These are phyloP conservation scores for Dendrocopos noguchii DNA, from an alignment of 2,113 vertebrate species.

Conservation along the genomic window DNA sequence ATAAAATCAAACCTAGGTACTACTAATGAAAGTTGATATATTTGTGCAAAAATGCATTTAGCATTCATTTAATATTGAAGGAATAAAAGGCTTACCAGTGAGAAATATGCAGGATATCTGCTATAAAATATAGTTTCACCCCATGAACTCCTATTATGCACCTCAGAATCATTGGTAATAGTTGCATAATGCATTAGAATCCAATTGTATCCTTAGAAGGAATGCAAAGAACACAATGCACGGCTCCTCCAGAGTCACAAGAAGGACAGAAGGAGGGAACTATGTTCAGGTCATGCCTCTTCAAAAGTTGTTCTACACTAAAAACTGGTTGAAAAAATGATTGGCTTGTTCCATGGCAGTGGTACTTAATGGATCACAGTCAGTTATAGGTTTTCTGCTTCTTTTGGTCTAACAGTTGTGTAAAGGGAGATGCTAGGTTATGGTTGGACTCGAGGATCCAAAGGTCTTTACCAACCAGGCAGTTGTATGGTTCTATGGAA, in stretches of 20 bases:
- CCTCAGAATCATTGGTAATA: neutral
- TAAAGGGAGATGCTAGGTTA: no score
- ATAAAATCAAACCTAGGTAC: neutral
- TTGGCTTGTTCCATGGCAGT: no score
- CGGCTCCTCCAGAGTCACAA: neutral
- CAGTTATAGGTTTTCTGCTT: no score
- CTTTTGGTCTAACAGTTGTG: no score
- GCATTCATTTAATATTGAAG: neutral
- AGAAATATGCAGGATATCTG: neutral
- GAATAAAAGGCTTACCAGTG: neutral
- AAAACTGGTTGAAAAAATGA: no score
- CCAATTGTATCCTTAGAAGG: neutral
- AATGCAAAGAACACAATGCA: neutral
- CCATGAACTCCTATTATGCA: neutral
- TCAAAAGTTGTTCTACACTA: neutral
- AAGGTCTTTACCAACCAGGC: no score
- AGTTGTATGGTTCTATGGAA: neutral
- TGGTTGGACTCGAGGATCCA: no score
- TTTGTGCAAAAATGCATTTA: neutral
- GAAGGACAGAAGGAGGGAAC: accelerated
- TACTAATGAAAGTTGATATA: accelerated
- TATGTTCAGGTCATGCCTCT: accelerated
- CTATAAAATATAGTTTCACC: neutral
- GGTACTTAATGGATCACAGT: no score
- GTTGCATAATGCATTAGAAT: neutral